Percentiles rank a stretch among this genome's conserved stretches.
phyloP scores from a whole-genome alignment of 1,140 invertebrate genomes.

The Triops longicaudatus region DNA sequence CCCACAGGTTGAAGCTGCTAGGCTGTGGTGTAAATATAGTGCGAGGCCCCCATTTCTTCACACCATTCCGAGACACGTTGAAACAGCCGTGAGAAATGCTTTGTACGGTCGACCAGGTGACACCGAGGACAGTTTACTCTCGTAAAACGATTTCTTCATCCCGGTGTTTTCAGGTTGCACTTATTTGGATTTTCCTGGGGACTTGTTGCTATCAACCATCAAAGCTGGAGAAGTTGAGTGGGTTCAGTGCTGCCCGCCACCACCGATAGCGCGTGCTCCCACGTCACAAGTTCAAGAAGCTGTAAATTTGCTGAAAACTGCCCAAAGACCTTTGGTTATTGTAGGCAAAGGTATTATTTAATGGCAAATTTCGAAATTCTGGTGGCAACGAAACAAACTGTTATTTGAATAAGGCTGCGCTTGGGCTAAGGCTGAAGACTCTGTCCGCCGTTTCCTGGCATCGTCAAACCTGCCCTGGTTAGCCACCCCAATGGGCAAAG shows the following conservation, averaged over 20 bases:
- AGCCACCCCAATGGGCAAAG: constrained; percentile 94
- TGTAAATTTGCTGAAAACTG: constrained; percentile 54
- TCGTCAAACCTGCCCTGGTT: constrained; percentile 66
- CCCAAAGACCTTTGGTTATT: constrained; percentile 75
- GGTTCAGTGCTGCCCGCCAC: constrained; percentile 44
- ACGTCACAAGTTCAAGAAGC: constrained; percentile 56
- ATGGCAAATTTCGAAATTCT: constrained; percentile 22
- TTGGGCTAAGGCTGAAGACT: constrained; percentile 65
- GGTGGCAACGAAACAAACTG: background rate
- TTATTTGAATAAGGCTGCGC: constrained; percentile 53
- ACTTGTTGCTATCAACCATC: constrained; percentile 53
- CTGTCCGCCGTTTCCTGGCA: constrained; percentile 58
- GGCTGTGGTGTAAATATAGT: constrained; percentile 81
- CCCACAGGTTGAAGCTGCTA: constrained; percentile 74
- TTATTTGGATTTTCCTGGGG: constrained; percentile 86
- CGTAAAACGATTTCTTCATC: background rate
- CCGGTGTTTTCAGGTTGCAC: constrained; percentile 48
- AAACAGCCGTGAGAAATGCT: constrained; percentile 77
- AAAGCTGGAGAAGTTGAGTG: constrained; percentile 40
- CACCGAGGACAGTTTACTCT: too few relatives aligned
- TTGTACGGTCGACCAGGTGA: constrained; percentile 75
- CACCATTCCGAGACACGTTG: constrained; percentile 81
- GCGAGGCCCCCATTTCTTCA: constrained; percentile 69
- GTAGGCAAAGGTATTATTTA: constrained; percentile 69
- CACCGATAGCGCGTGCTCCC: constrained; percentile 61